These are phyloP conservation scores for Dallia pectoralis DNA, from an alignment of 2,797 vertebrate genomes.

Conservation along the genomic window DNA sequence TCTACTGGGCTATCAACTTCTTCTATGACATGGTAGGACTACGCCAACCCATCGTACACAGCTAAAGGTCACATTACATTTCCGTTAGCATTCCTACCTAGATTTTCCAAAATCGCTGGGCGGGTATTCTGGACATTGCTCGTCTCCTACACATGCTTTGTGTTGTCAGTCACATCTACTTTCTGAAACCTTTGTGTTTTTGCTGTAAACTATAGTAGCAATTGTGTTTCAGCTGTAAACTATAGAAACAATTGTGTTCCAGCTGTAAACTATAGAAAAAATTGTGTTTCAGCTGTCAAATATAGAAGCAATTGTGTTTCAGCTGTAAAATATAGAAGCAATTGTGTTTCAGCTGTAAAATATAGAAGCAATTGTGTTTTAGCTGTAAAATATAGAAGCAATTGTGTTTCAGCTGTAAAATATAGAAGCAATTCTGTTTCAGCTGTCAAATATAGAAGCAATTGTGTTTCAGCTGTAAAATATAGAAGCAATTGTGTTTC, in stretches of 20 bases:
- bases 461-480: not conserved
- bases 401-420: no score
- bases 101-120: not conserved
- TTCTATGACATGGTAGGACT: slow-evolving; percentile 91
- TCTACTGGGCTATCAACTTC: slow-evolving; percentile 93
- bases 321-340: no score
- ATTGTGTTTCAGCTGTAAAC: not conserved
- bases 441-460: no score
- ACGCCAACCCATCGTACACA: not conserved
- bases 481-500: no score
- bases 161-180: not conserved
- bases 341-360: not conserved
- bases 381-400: no score
- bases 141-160: not conserved
- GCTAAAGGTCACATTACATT: not conserved
- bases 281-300: no score
- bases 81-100: not conserved
- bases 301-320: no score
- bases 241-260: no score
- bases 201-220: no score
- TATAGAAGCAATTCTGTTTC: no score
- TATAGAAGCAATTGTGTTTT: no score
- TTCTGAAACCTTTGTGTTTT: not conserved
- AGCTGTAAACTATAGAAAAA: no score
- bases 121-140: not conserved